Base-by-base conservation (phyloP, 1,140 invertebrate genomes). In the Maconellicoccus hirsutus region DNA sequence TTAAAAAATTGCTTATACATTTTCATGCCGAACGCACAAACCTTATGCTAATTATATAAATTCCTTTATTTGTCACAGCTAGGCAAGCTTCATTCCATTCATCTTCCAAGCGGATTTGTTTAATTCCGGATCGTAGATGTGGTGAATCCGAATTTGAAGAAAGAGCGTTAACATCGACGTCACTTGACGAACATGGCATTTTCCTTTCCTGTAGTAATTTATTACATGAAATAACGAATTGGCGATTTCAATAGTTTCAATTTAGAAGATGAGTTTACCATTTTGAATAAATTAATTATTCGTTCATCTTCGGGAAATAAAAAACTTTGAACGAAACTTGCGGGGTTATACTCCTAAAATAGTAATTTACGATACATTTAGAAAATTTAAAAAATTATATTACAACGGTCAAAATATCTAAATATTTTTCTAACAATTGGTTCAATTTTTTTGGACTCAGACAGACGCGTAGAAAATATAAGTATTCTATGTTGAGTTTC, bases 261-360 rank as follows among this genome's bases (percentile, higher is more conserved):
- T 6, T 33, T 33, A 33, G 12, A 33, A 33, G 12, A 33, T n/a
- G n/a, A n/a, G n/a, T 38, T 14, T 52, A 52, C 42, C 42, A 52
- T 52, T 52, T 52, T 25, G 25, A 66, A 66, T 66, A 66, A 66
- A 25, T 19, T 25, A 14, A 66, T 25, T 3, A 66, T 66, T 26
- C 25, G 21, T 66, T 66, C 61, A 6, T 66, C 25, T 66, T 66
- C 61, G 1, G 61, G 61, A 23, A 66, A 66, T 25, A 66, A 12
- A 16, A 66, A 66, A 66, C 61, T 66, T 16, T 66, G 61, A 66
- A 66, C 25, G 21, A 66, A 66, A 16, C 61, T 66, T 6, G 61
- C 61, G 16, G 61, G 61, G 19, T 66, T 66, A 66, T 66, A 66
- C 10, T 66, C 61, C 61, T 66, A 23, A 66, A 66, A 66, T 10